phyloP scores from a whole-genome alignment of 1,140 invertebrate genomes.

The Hyles vespertilio region DNA sequence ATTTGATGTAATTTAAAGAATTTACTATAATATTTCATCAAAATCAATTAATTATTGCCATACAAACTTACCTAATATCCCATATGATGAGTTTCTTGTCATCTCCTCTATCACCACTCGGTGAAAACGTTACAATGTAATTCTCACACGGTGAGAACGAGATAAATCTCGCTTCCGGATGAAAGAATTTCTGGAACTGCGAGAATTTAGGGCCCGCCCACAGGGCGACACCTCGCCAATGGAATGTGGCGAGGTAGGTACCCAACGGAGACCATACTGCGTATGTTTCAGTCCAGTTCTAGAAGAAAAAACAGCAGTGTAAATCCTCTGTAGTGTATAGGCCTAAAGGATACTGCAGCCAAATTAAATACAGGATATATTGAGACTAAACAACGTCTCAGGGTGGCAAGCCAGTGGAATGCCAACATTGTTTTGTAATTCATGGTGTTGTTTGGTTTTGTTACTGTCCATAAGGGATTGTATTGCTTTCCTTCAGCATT shows the following conservation, averaged over 20 bases:
- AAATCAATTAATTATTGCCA: conserved; percentile 3
- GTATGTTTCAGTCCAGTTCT: conserved; percentile 96
- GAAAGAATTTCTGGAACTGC: conserved; percentile 94
- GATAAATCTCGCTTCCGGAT: conserved; percentile 94
- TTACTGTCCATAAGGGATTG: too few species aligned
- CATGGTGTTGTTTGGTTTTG: too few species aligned
- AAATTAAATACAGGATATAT: too few species aligned
- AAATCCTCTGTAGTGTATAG: too few species aligned
- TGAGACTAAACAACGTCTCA: too few species aligned
- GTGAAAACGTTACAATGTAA: conserved; percentile 95
- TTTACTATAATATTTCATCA: neutral
- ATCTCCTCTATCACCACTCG: conserved; percentile 81
- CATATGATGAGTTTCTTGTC: conserved; percentile 91
- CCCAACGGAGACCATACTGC: conserved; percentile 98
- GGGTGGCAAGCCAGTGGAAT: too few species aligned
- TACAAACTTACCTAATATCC: conserved; percentile 86
- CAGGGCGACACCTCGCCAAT: conserved; percentile 94
- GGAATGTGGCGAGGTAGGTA: conserved; percentile 97
- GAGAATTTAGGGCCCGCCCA: conserved; percentile 97
- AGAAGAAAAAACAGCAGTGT: conserved; percentile 24
- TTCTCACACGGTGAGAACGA: conserved; percentile 99
- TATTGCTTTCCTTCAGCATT: too few species aligned
- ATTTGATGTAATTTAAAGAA: too few species aligned
- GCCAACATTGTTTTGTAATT: too few species aligned
- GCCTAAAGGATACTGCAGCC: too few species aligned